Base-by-base conservation (phyloP, 2,888 invertebrate species). In the Odontocerum albicorne region DNA sequence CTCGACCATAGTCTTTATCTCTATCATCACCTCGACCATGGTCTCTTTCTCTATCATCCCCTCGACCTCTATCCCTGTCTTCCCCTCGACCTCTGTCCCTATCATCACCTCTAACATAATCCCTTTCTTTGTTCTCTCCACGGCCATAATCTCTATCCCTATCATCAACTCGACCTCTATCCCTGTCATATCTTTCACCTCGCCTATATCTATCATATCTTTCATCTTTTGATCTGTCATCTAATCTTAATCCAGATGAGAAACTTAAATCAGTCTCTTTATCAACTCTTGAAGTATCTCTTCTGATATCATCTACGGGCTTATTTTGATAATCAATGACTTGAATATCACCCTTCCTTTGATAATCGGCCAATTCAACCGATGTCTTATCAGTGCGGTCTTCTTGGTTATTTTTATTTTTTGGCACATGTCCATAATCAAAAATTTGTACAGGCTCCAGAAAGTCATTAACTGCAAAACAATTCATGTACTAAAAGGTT, bases 401-500 rank as follows among this genome's bases (percentile, higher is more conserved):
- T 7, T 31, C 10, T 44, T 44, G 15, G 31, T 20, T 32, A 2
- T 12, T 35, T 27, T 64, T 60, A 35, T 63, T 62, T 46, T 53
- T 81, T 44, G 81, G 77, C 64, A 73, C 80, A 66, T 88, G 87
- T 60, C 85, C 82, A 68, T 88, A 88, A 67, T 88, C 87, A 71
- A 87, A 85, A 62, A 82, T 84, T 65, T 84, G 82, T 4, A 84
- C 77, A 16, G 86, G 84, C 66, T 82, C 83, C 62, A 85, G 79
- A 59, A 83, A 77, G 50, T 81, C 79, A 40, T 77, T 75, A 47
- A 72, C 78, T 78, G 65, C 42, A 43, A 55, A n/a, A n/a, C n/a
- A n/a, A n/a, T n/a, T n/a, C n/a, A n/a, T n/a, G n/a, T n/a, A n/a
- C n/a, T n/a, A n/a, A n/a, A n/a, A n/a, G n/a, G n/a, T n/a, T n/a